A percentile compares a stretch with the other conserved stretches of the same genome.
These are phyloP conservation scores for Sinosuthora webbiana DNA, from an alignment of 2,113 vertebrate genomes.

Conservation along the genomic window DNA sequence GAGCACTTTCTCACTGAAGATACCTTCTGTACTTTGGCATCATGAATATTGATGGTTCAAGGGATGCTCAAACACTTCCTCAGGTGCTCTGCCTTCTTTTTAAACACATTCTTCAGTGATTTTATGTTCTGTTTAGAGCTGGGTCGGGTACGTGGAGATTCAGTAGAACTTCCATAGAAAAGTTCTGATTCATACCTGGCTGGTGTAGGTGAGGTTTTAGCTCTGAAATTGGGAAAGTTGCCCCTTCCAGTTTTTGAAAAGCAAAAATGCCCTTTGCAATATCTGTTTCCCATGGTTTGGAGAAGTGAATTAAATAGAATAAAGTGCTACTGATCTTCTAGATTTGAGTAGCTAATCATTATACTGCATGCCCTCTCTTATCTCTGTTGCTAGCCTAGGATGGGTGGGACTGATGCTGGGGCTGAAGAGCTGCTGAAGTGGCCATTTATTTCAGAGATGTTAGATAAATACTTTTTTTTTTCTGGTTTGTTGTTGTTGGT, in stretches of 20 bases:
- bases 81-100: neutral
- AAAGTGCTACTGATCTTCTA: neutral
- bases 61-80: neutral
- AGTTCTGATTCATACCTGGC: neutral
- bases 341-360: neutral
- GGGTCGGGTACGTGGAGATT: fast-evolving
- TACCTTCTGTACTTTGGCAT: neutral
- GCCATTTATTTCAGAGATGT: neutral
- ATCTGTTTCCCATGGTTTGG: neutral
- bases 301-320: neutral
- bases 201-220: fast-evolving
- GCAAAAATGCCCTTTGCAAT: neutral
- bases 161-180: neutral
- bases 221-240: neutral
- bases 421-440: neutral
- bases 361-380: neutral
- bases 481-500: too few species aligned
- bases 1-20: neutral
- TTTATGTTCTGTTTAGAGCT: neutral
- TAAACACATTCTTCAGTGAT: neutral
- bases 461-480: neutral
- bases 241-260: neutral
- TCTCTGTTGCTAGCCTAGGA: neutral
- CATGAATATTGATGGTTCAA: neutral
- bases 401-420: neutral